Evolutionary conservation across 2,113 vertebrate genomes (phyloP).

Genomic region (Promerops cafer): DNA sequence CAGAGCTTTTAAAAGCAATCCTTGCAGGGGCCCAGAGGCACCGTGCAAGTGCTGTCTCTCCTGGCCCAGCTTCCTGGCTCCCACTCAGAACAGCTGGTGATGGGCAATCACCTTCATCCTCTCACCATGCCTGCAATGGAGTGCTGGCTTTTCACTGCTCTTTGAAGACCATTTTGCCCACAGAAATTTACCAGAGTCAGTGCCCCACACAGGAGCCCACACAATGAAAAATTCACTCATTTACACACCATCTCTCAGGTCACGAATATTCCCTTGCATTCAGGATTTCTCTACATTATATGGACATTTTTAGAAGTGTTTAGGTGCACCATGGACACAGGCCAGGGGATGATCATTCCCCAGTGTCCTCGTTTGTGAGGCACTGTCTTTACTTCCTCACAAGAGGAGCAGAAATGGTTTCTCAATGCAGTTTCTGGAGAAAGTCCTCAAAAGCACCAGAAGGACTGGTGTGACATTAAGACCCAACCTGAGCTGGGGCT

Average conservation of each 20-base stretch:
- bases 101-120: not conserved
- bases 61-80: not conserved
- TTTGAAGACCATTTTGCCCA: not conserved
- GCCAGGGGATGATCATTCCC: not conserved
- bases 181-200: not conserved
- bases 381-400: not conserved
- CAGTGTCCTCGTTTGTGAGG: not conserved
- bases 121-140: not conserved
- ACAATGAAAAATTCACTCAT: not conserved
- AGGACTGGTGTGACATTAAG: not conserved
- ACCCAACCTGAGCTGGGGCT: not conserved
- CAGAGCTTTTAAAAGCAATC: not conserved
- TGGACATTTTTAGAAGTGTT: not conserved
- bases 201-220: not conserved
- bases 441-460: not conserved
- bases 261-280: rapidly evolving
- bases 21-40: not conserved
- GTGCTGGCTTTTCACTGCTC: not conserved
- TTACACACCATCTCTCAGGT: not conserved
- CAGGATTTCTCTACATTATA: not conserved
- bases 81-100: not conserved
- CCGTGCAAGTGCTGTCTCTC: not conserved
- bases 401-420: not conserved
- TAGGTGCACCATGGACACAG: not conserved
- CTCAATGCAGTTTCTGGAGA: rapidly evolving